Evolutionary conservation across 1,140 invertebrate species (phyloP), one percentile per base, ranked within the genome.

Genomic region (Cydia pomonella): DNA sequence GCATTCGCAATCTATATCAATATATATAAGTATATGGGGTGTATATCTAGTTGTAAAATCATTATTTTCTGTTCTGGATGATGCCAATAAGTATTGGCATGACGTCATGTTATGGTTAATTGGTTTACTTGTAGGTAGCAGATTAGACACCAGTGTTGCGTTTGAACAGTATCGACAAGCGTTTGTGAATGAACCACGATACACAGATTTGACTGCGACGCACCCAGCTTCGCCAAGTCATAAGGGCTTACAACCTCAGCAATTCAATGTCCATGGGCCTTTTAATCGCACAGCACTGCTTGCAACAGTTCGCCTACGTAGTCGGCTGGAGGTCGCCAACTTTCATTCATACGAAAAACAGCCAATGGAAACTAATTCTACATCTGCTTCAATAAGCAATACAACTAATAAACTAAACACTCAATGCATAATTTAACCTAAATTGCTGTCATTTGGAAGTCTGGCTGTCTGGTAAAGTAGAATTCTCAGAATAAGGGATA

Each of bases 301-400:
- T 91, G 88, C 91, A 90, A 90, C 87, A 91, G 80, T 80, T 80
- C 90, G 81, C 89, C 91, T 84, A 92, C 89, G 87, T 84, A 47
- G 64, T 23, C 69, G 69, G 23, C 71, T 83, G 83, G 87, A 92
- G 91, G 91, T 87, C 91, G 85, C 83, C 89, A 91, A 92, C 91
- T 92, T 92, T 92, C 91, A 91, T 92, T 92, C 89, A 92, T 87
- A 86, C 64, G 27, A 69, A 73, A 38, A 73, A n/a, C 41, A 72
- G n/a, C 38, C 38, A 47, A 44, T 47, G 18, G 64, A 27, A 69
- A 38, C 27, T 25, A 47, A 44, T 23, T 50, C 18, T 44, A 44
- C 38, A 47, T 50, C 71, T 72, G 71, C 33, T 72, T 41, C 29
- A 33, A 33, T 27, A 64, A 64, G 63, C 63, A 64, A 69, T 69